A percentile compares a stretch with the other conserved stretches of the same genome.
phyloP scores from a whole-genome alignment of 2,888 invertebrate species.

The Phymatocera aterrima region DNA sequence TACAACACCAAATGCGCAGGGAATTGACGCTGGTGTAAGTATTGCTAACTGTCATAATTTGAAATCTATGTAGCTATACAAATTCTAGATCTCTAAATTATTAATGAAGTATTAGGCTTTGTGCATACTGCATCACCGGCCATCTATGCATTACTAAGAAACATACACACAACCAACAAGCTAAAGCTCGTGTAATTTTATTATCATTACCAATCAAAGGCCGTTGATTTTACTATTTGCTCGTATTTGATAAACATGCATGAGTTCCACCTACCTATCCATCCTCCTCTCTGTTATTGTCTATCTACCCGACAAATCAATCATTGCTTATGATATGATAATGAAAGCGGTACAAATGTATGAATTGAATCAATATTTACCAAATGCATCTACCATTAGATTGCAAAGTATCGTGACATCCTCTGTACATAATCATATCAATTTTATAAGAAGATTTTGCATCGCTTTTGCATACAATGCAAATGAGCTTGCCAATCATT shows the following conservation, averaged over 20 bases:
- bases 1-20: constrained; percentile 87
- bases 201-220: constrained; percentile 25
- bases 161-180: not conserved
- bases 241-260: constrained; percentile 2
- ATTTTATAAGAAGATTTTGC: not conserved
- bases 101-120: not conserved
- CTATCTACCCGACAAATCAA: constrained; percentile 5
- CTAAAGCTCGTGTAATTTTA: constrained; percentile 21
- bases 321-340: not conserved
- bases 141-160: not conserved
- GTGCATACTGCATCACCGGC: not conserved
- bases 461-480: not conserved
- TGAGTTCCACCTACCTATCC: not conserved
- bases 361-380: not conserved
- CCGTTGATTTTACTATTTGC: constrained; percentile 16
- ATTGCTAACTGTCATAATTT: not conserved
- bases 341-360: not conserved
- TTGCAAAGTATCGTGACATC: not conserved
- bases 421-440: not conserved
- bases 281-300: not conserved
- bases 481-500: not conserved
- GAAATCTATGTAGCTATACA: not conserved
- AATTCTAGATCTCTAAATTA: not conserved
- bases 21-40: constrained; percentile 86
- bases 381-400: not conserved